Conservation (phyloP, 2,888 invertebrate species). For the Lasioglossum marginatum region DNA sequence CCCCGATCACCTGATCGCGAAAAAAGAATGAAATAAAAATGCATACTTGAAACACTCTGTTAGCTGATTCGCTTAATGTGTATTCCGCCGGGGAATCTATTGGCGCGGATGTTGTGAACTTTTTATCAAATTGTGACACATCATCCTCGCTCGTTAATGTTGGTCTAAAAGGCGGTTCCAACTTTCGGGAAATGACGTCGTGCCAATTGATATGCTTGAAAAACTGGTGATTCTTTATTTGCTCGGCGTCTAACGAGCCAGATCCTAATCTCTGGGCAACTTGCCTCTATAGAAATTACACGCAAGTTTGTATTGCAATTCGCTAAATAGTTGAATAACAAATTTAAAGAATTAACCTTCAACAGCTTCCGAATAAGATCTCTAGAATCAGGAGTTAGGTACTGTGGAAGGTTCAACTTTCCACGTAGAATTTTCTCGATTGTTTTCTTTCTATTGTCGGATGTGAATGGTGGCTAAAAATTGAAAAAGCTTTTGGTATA, state of each 20-base stretch:
- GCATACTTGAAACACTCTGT: conserved; percentile 96
- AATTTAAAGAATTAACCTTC: conserved; percentile 87
- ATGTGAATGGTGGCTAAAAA: conserved; percentile 97
- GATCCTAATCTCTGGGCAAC: conserved; percentile 94
- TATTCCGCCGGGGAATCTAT: conserved; percentile 98
- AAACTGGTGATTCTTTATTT: conserved; percentile 96
- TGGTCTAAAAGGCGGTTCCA: conserved; percentile 98
- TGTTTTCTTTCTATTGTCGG: conserved; percentile 98
- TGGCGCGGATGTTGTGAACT: conserved; percentile 98
- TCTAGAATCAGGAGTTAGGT: conserved; percentile 97
- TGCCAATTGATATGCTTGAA: conserved; percentile 98
- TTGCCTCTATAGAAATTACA: conserved; percentile 85
- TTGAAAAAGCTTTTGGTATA: conserved; percentile 5
- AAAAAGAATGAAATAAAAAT: neutral
- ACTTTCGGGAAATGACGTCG: conserved; percentile 93
- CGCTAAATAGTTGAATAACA: neutral
- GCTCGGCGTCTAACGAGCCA: conserved; percentile 92
- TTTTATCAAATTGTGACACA: conserved; percentile 98
- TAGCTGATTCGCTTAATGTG: conserved; percentile 97
- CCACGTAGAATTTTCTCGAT: conserved; percentile 99
- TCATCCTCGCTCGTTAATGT: conserved; percentile 96
- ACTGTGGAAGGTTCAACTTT: conserved; percentile 97
- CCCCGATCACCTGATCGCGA: neutral
- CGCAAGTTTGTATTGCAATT: conserved; percentile 19
- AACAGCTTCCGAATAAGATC: conserved; percentile 96